phyloP scores from a whole-genome alignment of 1,140 invertebrate species.

The honey bee (Apis mellifera) region DNA sequence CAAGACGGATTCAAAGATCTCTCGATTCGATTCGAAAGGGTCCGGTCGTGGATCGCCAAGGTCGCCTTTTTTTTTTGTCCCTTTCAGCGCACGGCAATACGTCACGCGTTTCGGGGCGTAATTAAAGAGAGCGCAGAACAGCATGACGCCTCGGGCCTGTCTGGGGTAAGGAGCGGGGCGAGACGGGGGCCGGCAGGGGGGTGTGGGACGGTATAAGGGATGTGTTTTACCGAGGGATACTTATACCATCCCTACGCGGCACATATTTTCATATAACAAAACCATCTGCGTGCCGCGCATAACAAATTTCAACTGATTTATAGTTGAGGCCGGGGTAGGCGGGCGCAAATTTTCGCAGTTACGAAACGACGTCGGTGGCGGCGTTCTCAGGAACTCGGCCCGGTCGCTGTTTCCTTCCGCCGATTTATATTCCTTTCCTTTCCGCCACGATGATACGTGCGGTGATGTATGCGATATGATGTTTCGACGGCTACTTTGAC shows the following conservation, averaged over 20 bases:
- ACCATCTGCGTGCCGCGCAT: constrained; percentile 82
- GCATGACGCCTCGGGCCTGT: constrained; percentile 77
- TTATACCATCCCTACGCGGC: constrained; percentile 80
- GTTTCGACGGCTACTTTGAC: too few species aligned
- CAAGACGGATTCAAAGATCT: neutral
- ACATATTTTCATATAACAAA: constrained; percentile 83
- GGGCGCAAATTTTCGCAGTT: constrained; percentile 68
- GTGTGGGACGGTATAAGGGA: constrained; percentile 76
- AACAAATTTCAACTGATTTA: constrained; percentile 83
- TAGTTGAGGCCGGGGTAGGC: constrained; percentile 70
- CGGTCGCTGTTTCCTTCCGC: constrained; percentile 7
- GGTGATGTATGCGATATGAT: too few species aligned
- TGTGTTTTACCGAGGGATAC: constrained; percentile 80
- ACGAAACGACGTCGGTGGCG: constrained; percentile 38
- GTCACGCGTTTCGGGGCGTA: constrained; percentile 76
- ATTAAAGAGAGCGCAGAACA: constrained; percentile 81
- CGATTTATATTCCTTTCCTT: constrained; percentile 29
- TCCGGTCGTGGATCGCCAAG: constrained; percentile 43
- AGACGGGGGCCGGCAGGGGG: constrained; percentile 47
- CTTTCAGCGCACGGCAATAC: constrained; percentile 72
- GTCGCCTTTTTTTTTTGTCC: constrained; percentile 63
- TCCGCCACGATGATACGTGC: constrained; percentile 10
- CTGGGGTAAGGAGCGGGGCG: constrained; percentile 71
- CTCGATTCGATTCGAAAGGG: constrained; percentile 49
- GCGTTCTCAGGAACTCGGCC: constrained; percentile 40